Percentiles rank a stretch among this genome's conserved stretches.
These are phyloP conservation scores for Punctoribates punctum DNA, from an alignment of 2,888 invertebrate genomes.

Conservation along the genomic window DNA sequence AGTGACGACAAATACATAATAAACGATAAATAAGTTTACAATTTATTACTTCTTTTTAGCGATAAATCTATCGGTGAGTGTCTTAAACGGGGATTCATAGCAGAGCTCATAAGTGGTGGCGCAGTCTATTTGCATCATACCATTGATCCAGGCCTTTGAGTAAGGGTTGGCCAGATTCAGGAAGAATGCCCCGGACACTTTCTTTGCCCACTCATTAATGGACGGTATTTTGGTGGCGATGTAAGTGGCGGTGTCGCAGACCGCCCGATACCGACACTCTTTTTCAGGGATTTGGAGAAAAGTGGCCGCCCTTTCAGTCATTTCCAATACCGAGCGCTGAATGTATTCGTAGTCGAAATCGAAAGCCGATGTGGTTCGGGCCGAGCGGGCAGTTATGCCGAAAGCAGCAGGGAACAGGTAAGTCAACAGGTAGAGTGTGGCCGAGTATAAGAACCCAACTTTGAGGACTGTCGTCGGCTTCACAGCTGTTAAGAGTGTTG, in stretches of 20 bases:
- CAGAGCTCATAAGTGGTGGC: conserved; percentile 10
- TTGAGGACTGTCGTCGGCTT: conserved; percentile 1
- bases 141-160: conserved; percentile 26
- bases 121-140: conserved; percentile 30
- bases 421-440: background rate
- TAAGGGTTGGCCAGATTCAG: conserved; percentile 29
- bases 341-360: conserved; percentile 7
- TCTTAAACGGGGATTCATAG: conserved; percentile 16
- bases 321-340: background rate
- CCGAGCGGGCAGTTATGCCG: background rate
- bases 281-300: background rate
- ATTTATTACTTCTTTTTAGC: background rate
- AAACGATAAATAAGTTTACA: too few relatives aligned
- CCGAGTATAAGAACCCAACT: background rate
- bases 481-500: background rate
- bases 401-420: background rate
- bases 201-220: conserved; percentile 16
- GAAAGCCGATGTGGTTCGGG: background rate
- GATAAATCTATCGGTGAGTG: background rate
- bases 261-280: conserved; percentile 7
- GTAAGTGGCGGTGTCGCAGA: conserved; percentile 16
- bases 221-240: conserved; percentile 1
- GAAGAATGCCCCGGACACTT: conserved; percentile 25
- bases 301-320: background rate
- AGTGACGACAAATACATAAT: too few relatives aligned